phyloP scores from a whole-genome alignment of 2,888 invertebrate genomes.

The Trachelus iudaicus region DNA sequence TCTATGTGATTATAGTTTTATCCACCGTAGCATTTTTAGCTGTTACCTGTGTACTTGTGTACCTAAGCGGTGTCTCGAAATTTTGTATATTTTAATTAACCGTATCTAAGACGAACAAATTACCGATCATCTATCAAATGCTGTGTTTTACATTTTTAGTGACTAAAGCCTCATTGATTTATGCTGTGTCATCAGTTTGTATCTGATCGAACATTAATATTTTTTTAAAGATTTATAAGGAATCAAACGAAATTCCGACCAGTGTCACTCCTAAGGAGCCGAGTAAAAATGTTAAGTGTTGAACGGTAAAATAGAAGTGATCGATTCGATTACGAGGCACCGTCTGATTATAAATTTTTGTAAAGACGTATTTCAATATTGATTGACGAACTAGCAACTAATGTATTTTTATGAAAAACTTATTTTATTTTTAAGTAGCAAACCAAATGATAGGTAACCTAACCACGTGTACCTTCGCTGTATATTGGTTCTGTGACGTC shows the following conservation, averaged over 20 bases:
- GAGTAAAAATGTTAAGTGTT: neutral
- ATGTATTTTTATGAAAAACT: slow-evolving; percentile 36
- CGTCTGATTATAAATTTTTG: neutral
- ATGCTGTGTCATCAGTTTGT: neutral
- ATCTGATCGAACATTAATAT: neutral
- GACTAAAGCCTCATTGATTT: neutral
- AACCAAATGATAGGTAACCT: neutral
- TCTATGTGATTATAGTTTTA: neutral
- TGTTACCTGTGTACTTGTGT: slow-evolving; percentile 38
- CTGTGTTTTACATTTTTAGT: neutral
- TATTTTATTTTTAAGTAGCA: slow-evolving; percentile 9
- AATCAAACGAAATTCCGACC: neutral
- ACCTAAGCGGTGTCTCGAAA: slow-evolving; percentile 26
- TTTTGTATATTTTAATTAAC: neutral
- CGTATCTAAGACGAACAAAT: neutral
- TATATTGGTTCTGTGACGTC: neutral
- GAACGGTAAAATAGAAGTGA: neutral
- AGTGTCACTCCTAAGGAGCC: neutral
- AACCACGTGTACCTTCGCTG: neutral
- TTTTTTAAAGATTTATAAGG: neutral
- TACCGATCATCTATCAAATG: neutral
- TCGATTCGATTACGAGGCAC: neutral
- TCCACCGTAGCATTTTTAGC: slow-evolving; percentile 1
- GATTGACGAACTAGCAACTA: slow-evolving; percentile 16
- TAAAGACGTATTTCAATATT: slow-evolving; percentile 20